Conservation (phyloP, 2,888 invertebrate species). For the Cataglyphis livida region DNA sequence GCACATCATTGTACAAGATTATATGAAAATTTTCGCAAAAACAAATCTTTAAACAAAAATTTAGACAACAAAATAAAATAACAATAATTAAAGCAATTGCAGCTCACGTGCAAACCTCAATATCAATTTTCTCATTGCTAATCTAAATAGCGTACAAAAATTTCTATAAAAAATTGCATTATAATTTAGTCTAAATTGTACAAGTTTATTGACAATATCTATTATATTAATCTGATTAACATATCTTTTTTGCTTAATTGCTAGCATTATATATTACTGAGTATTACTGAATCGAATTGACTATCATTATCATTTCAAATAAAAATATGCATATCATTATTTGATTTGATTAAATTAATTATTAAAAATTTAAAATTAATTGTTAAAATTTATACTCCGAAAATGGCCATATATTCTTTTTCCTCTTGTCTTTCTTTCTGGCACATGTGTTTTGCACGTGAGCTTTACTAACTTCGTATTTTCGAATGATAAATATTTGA, state of each 20-base stretch:
- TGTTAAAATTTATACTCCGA: not conserved
- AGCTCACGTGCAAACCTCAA: not conserved
- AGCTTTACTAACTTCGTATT: not conserved
- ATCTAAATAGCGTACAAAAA: constrained; percentile 5
- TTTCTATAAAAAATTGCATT: not conserved
- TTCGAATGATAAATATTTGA: constrained; percentile 12
- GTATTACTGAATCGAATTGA: no score
- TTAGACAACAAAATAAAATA: not conserved
- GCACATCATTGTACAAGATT: not conserved
- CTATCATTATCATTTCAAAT: not conserved
- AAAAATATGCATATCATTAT: not conserved
- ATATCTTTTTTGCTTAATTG: not conserved
- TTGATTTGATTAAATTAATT: not conserved
- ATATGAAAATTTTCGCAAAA: not conserved
- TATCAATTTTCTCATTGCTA: not conserved
- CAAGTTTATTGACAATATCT: not conserved
- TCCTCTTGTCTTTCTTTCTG: not conserved
- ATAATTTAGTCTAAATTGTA: not conserved
- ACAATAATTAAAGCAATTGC: constrained; percentile 11
- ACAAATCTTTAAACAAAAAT: not conserved
- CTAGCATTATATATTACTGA: no score
- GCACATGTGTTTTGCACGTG: not conserved
- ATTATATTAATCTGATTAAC: not conserved
- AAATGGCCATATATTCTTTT: not conserved
- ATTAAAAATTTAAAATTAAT: not conserved